A percentile compares a stretch with the other conserved stretches of the same genome.
Conservation (phyloP, 2,113 vertebrate species). For the Forbesichthys agassizii region DNA sequence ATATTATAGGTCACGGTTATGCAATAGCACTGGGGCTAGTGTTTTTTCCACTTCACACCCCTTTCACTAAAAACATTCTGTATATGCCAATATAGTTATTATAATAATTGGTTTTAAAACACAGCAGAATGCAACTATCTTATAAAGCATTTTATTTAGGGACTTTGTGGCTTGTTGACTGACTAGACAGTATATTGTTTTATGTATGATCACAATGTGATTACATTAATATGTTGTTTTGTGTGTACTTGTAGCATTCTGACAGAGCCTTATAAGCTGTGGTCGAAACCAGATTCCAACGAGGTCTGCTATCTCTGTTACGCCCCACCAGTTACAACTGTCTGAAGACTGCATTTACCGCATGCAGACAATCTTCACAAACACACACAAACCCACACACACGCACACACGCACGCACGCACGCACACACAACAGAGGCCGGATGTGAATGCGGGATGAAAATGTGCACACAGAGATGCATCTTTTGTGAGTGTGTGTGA, state of each 20-base stretch:
- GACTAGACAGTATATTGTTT: no score
- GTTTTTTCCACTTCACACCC: conserved; percentile 40
- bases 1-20: conserved; percentile 67
- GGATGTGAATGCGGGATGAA: not conserved
- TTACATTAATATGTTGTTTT: no score
- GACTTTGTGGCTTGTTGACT: no score
- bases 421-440: not conserved
- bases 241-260: not conserved
- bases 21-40: conserved; percentile 66
- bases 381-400: not conserved
- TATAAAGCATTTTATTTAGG: no score
- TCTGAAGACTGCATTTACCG: conserved; percentile 48
- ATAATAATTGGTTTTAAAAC: no score
- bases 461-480: conserved; percentile 23
- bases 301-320: conserved; percentile 25
- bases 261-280: conserved; percentile 27
- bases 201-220: no score
- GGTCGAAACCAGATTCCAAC: conserved; percentile 24
- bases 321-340: not conserved
- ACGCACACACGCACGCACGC: conserved; percentile 2
- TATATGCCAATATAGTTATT: no score
- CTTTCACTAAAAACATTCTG: not conserved
- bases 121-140: no score
- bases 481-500: conserved; percentile 32
- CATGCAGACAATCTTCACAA: conserved; percentile 12